Percentiles rank a stretch among this genome's conserved stretches.
phyloP scores from a whole-genome alignment of 2,888 invertebrate genomes.

The Lasioglossum figueresi region DNA sequence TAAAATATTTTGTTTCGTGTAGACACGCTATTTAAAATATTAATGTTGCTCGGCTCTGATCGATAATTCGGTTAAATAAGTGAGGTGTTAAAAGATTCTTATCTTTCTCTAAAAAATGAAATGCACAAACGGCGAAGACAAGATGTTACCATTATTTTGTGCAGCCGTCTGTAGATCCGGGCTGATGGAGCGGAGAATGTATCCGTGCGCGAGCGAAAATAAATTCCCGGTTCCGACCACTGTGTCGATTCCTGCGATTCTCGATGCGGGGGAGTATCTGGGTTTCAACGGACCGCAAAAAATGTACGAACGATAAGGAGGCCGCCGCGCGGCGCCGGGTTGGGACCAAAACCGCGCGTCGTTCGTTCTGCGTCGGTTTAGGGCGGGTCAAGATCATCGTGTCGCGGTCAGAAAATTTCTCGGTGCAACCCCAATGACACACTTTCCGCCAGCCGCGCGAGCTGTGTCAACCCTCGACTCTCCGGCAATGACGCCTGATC shows the following conservation, averaged over 20 bases:
- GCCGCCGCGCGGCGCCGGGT: neutral
- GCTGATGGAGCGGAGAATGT: slow-evolving; percentile 3
- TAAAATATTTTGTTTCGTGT: too few relatives aligned
- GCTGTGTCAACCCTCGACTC: neutral
- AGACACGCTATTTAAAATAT: too few relatives aligned
- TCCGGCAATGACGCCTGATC: neutral
- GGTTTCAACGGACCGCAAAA: neutral
- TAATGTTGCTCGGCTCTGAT: too few relatives aligned
- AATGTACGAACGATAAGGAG: slow-evolving; percentile 10
- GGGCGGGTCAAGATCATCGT: slow-evolving; percentile 51
- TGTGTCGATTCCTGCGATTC: slow-evolving; percentile 12
- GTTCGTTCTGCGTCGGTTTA: slow-evolving; percentile 30
- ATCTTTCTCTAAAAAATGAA: neutral
- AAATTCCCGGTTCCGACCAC: slow-evolving; percentile 27
- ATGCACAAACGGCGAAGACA: neutral
- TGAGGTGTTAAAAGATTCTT: accelerated
- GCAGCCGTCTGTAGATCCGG: slow-evolving; percentile 19
- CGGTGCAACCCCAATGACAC: slow-evolving; percentile 7
- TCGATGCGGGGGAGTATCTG: neutral
- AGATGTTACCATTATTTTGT: neutral
- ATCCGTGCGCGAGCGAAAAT: slow-evolving; percentile 21
- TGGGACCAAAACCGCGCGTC: neutral
- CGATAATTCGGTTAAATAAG: too few relatives aligned
- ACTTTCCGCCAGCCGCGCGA: neutral
- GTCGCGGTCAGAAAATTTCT: slow-evolving; percentile 45